phyloP scores from a whole-genome alignment of 2,113 vertebrate genomes.

The Todiramphus chloris region DNA sequence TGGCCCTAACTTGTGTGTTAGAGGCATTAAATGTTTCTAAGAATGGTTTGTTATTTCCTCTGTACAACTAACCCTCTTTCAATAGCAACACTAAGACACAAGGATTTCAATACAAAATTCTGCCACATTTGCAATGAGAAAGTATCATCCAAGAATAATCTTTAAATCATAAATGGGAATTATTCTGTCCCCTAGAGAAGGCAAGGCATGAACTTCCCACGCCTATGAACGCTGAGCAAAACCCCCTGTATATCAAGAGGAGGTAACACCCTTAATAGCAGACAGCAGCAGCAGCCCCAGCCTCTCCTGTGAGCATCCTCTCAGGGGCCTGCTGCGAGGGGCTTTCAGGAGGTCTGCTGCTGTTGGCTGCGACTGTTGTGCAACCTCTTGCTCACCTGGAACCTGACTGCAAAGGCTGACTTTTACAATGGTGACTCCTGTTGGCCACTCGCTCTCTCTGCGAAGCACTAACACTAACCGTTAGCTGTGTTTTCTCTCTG shows the following conservation, averaged over 20 bases:
- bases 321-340: neutral
- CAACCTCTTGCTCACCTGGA: slow-evolving; percentile 19
- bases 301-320: neutral
- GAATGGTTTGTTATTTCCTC: fast-evolving
- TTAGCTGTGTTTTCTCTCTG: neutral
- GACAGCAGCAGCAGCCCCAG: neutral
- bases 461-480: neutral
- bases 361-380: neutral
- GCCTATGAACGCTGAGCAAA: neutral
- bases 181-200: neutral
- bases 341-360: neutral
- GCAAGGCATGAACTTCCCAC: neutral
- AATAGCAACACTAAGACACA: neutral
- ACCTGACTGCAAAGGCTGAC: neutral
- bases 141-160: neutral
- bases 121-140: neutral
- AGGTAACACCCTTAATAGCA: neutral
- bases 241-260: neutral
- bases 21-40: neutral
- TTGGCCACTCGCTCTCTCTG: neutral
- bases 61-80: neutral
- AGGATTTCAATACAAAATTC: neutral
- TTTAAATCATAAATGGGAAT: neutral
- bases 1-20: neutral
- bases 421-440: slow-evolving; percentile 59